Conservation (phyloP, 2,888 invertebrate species). For the Lasioglossum villosulum region DNA sequence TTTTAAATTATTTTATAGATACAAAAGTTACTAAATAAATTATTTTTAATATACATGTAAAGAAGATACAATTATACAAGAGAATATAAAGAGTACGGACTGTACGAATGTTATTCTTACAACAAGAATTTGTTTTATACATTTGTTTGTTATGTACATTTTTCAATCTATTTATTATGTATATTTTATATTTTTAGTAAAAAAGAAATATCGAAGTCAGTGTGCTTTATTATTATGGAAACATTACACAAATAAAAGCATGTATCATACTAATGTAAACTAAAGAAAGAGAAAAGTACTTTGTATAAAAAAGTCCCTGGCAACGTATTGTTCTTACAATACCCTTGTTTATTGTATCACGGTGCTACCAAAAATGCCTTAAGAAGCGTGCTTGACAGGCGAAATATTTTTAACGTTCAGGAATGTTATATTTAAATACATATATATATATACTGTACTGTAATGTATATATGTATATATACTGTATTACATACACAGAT, state of each 20-base stretch:
- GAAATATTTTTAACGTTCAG: neutral
- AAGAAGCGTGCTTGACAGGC: neutral
- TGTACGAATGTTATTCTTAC: constrained; percentile 18
- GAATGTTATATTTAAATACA: neutral
- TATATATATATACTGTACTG: too few relatives aligned
- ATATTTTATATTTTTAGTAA: constrained; percentile 25
- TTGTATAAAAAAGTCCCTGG: constrained; percentile 5
- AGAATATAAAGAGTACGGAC: constrained; percentile 16
- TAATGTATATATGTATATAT: neutral
- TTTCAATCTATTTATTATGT: constrained; percentile 34
- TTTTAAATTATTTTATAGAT: constrained; percentile 33
- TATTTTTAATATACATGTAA: constrained; percentile 18
- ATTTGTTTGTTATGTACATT: constrained; percentile 40
- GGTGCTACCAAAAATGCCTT: constrained; percentile 39
- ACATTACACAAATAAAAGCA: constrained; percentile 10
- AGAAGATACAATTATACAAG: constrained; percentile 23
- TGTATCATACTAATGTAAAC: neutral
- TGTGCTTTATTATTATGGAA: constrained; percentile 6
- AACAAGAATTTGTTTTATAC: constrained; percentile 22
- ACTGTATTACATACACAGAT: neutral
- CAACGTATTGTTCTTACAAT: neutral
- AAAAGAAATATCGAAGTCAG: neutral
- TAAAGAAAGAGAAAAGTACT: neutral
- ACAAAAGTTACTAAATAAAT: constrained; percentile 12
- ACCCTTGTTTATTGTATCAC: constrained; percentile 12